These are phyloP conservation scores for Eristalinus sepulchralis DNA, from an alignment of 2,888 invertebrate genomes.

Conservation along the genomic window DNA sequence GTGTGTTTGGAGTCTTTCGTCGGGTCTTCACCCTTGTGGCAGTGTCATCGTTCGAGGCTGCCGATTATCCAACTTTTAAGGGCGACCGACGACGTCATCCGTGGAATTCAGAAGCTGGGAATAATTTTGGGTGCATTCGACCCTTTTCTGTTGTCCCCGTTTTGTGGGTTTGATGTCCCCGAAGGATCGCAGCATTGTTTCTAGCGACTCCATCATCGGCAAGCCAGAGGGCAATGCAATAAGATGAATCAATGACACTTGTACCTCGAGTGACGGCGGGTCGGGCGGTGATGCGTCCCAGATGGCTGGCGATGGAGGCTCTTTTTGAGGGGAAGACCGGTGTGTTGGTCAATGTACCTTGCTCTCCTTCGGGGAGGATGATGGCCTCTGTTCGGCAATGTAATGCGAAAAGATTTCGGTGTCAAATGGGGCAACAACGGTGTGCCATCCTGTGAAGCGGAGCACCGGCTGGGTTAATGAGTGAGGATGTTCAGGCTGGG, in stretches of 20 bases:
- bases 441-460: background rate
- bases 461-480: background rate
- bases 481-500: background rate
- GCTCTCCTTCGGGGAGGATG: background rate
- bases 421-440: background rate
- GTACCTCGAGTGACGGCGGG: background rate
- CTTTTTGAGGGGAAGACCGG: background rate
- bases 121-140: constrained; percentile 27
- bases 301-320: background rate
- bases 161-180: background rate
- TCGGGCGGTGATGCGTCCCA: background rate
- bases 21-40: background rate
- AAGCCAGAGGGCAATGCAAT: constrained; percentile 9
- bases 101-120: background rate
- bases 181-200: background rate
- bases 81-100: background rate
- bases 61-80: constrained; percentile 21
- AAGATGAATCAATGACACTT: constrained; percentile 34
- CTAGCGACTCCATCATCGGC: no score
- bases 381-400: background rate
- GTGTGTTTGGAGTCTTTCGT: background rate
- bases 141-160: constrained; percentile 1
- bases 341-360: background rate
- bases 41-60: background rate
- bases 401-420: background rate